Evolutionary conservation across 1,140 invertebrate genomes (phyloP).

Genomic region (Trachymyrmex septentrionalis): DNA sequence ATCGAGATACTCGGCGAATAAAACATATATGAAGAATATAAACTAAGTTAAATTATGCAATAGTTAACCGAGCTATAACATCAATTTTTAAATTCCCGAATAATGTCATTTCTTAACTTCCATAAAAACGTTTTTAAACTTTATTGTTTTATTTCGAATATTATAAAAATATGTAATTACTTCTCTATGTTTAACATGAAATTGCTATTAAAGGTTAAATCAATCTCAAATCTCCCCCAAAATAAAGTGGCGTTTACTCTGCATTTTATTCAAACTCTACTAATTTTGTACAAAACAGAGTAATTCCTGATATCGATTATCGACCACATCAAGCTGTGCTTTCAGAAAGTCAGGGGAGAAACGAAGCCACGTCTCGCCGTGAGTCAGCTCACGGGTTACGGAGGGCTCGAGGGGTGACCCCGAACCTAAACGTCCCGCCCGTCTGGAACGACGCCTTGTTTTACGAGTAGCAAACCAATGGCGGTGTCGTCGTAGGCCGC

Average conservation of each 20-base stretch:
- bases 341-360: conserved; percentile 38
- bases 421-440: conserved; percentile 35
- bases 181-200: not conserved
- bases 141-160: not conserved
- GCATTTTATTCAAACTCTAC: not conserved
- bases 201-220: not conserved
- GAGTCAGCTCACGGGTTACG: conserved; percentile 42
- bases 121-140: too few relatives aligned
- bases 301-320: conserved; percentile 68
- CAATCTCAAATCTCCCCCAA: not conserved
- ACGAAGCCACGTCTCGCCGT: conserved; percentile 42
- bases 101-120: too few relatives aligned
- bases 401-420: conserved; percentile 20
- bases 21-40: not conserved
- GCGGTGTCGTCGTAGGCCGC: conserved; percentile 52
- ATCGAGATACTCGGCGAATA: not conserved
- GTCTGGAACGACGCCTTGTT: conserved; percentile 53
- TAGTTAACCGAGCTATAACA: not conserved
- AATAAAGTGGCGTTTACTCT: not conserved
- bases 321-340: conserved; percentile 26
- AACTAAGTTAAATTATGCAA: not conserved
- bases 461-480: conserved; percentile 68
- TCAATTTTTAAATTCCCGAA: not conserved
- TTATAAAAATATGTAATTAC: not conserved
- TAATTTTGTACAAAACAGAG: conserved; percentile 39